Evolutionary conservation across 2,888 invertebrate genomes (phyloP).

Genomic region (Eutolmus rufibarbis): DNA sequence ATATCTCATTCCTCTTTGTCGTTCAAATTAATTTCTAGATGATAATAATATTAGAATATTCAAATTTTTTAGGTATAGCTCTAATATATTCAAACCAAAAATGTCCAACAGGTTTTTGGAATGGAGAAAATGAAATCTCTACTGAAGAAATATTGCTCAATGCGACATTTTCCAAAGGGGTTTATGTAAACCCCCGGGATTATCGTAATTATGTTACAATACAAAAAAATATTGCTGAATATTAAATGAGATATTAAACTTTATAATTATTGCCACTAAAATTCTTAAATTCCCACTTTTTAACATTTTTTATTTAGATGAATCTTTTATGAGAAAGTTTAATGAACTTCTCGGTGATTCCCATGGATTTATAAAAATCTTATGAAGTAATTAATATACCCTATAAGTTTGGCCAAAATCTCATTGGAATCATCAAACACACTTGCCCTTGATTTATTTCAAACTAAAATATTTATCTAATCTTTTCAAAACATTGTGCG

Average conservation of each 20-base stretch:
- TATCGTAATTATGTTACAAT: not conserved
- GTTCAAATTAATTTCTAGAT: not conserved
- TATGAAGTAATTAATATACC: not conserved
- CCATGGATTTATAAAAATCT: not conserved
- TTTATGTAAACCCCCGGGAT: not conserved
- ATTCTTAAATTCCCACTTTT: not conserved
- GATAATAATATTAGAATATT: not conserved
- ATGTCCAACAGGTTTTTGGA: not conserved
- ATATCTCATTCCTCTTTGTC: not conserved
- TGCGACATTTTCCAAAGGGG: not conserved
- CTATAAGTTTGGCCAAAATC: not conserved
- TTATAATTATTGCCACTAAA: not conserved
- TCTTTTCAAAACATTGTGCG: too few species aligned
- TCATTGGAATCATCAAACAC: too few species aligned
- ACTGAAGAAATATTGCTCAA: not conserved
- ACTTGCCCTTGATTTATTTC: too few species aligned
- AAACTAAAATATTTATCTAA: too few species aligned
- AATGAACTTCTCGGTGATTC: not conserved
- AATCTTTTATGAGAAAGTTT: not conserved
- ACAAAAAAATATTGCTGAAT: not conserved
- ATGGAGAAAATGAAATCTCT: not conserved
- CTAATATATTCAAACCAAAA: not conserved
- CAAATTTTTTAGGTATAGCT: not conserved
- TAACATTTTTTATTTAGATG: not conserved
- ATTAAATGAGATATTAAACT: not conserved